Conservation (phyloP, 2,888 invertebrate genomes). For the Clusia tigrina region DNA sequence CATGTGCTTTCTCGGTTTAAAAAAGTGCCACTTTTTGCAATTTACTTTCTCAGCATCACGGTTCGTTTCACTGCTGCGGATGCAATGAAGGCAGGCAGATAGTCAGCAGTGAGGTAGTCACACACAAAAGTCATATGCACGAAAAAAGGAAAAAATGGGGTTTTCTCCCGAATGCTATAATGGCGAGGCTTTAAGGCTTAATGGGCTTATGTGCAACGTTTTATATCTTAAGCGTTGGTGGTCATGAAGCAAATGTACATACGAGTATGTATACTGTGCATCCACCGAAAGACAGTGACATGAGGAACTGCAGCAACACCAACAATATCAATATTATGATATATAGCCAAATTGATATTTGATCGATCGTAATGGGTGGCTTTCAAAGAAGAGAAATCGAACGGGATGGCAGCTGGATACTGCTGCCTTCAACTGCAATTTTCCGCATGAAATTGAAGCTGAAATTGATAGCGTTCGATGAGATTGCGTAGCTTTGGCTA, state of each 20-base stretch:
- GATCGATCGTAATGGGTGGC: conserved; percentile 26
- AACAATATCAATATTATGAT: conserved; percentile 49
- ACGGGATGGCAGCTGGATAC: conserved; percentile 1
- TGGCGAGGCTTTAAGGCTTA: conserved; percentile 27
- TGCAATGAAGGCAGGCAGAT: neutral
- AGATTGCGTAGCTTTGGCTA: neutral
- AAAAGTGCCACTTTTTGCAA: neutral
- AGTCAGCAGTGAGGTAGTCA: conserved; percentile 3
- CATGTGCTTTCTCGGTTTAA: neutral
- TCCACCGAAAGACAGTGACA: neutral
- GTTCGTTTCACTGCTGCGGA: conserved; percentile 8
- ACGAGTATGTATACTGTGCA: neutral
- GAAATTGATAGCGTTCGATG: conserved; percentile 15
- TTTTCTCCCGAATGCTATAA: conserved; percentile 18
- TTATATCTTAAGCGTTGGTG: conserved; percentile 6
- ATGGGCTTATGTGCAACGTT: conserved; percentile 31
- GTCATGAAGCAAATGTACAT: neutral
- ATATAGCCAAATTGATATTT: conserved; percentile 32
- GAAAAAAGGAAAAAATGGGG: neutral
- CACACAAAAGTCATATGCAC: conserved; percentile 8
- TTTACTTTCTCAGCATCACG: conserved; percentile 18
- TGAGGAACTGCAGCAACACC: conserved; percentile 15
- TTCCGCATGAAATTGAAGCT: conserved; percentile 11
- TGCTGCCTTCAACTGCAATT: neutral
- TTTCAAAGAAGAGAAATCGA: conserved; percentile 9